A percentile compares a stretch with the other conserved stretches of the same genome.
phyloP scores from a whole-genome alignment of 2,888 invertebrate genomes.

The Lasiommata megera region DNA sequence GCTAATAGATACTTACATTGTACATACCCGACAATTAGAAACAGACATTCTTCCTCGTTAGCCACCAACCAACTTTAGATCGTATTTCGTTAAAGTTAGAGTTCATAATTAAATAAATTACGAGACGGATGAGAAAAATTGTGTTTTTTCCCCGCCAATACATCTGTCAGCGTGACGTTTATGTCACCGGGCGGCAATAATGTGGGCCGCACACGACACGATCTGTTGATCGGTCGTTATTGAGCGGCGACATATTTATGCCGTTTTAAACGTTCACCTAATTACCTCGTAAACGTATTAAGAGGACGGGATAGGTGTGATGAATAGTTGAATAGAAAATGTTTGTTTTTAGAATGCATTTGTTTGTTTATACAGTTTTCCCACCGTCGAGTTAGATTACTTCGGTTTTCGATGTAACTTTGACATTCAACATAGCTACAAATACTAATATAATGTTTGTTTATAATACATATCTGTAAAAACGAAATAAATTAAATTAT shows the following conservation, averaged over 20 bases:
- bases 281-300: slow-evolving; percentile 67
- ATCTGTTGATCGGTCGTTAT: slow-evolving; percentile 53
- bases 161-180: slow-evolving; percentile 75
- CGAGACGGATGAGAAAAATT: slow-evolving; percentile 1
- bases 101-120: neutral
- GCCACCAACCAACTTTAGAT: neutral
- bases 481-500: no score
- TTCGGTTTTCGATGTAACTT: neutral
- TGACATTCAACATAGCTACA: neutral
- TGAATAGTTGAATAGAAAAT: neutral
- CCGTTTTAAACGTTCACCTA: slow-evolving; percentile 55
- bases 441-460: no score
- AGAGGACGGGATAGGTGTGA: slow-evolving; percentile 16
- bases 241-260: slow-evolving; percentile 68
- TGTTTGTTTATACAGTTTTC: neutral
- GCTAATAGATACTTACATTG: no score
- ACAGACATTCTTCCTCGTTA: slow-evolving; percentile 5
- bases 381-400: no score
- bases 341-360: neutral
- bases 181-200: slow-evolving; percentile 68
- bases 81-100: neutral
- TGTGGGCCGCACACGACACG: slow-evolving; percentile 66
- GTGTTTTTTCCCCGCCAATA: slow-evolving; percentile 61
- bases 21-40: slow-evolving; percentile 10
- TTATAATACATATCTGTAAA: no score